Percentiles rank a stretch among this genome's conserved stretches.
These are phyloP conservation scores for Metopia argyrocephala DNA, from an alignment of 2,888 invertebrate species.

Conservation along the genomic window DNA sequence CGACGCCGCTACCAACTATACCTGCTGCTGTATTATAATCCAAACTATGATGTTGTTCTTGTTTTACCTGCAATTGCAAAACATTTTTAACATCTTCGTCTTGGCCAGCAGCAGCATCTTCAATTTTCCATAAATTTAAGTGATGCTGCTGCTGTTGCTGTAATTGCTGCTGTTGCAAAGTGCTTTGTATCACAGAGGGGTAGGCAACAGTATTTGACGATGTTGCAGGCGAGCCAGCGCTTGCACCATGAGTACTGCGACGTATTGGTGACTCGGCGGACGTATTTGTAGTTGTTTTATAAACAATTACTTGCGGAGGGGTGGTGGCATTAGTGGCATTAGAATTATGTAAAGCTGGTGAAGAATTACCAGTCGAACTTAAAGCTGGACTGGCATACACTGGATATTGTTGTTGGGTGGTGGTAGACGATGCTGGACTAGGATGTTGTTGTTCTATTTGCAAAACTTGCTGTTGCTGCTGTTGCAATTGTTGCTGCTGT, in stretches of 20 bases:
- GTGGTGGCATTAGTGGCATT: slow-evolving; percentile 65
- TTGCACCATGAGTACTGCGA: slow-evolving; percentile 69
- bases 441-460: slow-evolving; percentile 66
- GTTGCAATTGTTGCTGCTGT: slow-evolving; percentile 69
- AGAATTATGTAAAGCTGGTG: slow-evolving; percentile 69
- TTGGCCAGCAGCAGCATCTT: slow-evolving; percentile 66
- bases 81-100: slow-evolving; percentile 75
- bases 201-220: slow-evolving; percentile 83
- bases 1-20: slow-evolving; percentile 27
- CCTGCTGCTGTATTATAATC: slow-evolving; percentile 69
- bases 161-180: slow-evolving; percentile 72
- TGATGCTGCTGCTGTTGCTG: slow-evolving; percentile 66
- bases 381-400: slow-evolving; percentile 87
- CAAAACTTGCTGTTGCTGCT: slow-evolving; percentile 68
- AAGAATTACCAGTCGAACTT: slow-evolving; percentile 75
- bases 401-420: slow-evolving; percentile 80
- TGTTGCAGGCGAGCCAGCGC: slow-evolving; percentile 74
- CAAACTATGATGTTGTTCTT: slow-evolving; percentile 74
- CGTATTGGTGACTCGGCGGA: slow-evolving; percentile 70
- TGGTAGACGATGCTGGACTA: slow-evolving; percentile 69
- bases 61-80: slow-evolving; percentile 74
- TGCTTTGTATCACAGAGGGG: slow-evolving; percentile 86
- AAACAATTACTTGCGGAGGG: slow-evolving; percentile 76
- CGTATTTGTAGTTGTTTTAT: slow-evolving; percentile 71
- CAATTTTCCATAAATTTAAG: slow-evolving; percentile 72